Evolutionary conservation across 2,113 vertebrate species (phyloP).

Genomic region (Brevimyrus niger): DNA sequence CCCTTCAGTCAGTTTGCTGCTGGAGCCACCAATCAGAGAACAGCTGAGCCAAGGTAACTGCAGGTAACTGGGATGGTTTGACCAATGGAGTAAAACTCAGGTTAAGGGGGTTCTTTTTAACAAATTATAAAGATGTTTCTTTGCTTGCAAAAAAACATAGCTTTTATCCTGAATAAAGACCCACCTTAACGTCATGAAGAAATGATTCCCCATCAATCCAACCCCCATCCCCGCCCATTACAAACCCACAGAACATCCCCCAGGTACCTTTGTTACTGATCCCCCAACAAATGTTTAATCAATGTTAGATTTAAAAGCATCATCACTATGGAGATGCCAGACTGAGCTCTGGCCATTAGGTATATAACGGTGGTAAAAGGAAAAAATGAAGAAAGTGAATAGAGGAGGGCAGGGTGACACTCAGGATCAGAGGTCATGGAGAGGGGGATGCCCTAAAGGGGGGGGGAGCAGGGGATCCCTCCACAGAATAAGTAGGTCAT

Average conservation of each 20-base stretch:
- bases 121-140: neutral
- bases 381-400: neutral
- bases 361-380: neutral
- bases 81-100: neutral
- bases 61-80: neutral
- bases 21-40: neutral
- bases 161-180: neutral
- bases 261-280: neutral
- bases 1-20: neutral
- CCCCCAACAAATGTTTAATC: neutral
- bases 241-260: neutral
- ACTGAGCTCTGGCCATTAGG: neutral
- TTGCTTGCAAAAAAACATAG: neutral
- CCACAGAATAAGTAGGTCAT: slow-evolving; percentile 31
- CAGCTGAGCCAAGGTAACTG: neutral
- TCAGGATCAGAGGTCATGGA: neutral
- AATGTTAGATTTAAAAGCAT: neutral
- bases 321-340: neutral
- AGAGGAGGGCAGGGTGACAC: neutral
- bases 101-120: neutral
- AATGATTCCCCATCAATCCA: slow-evolving; percentile 2
- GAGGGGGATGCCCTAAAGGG: slow-evolving; percentile 4
- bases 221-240: neutral
- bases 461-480: slow-evolving; percentile 9
- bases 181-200: neutral